These are phyloP conservation scores for Dynastes tityus DNA, from an alignment of 2,888 invertebrate genomes.

Conservation along the genomic window DNA sequence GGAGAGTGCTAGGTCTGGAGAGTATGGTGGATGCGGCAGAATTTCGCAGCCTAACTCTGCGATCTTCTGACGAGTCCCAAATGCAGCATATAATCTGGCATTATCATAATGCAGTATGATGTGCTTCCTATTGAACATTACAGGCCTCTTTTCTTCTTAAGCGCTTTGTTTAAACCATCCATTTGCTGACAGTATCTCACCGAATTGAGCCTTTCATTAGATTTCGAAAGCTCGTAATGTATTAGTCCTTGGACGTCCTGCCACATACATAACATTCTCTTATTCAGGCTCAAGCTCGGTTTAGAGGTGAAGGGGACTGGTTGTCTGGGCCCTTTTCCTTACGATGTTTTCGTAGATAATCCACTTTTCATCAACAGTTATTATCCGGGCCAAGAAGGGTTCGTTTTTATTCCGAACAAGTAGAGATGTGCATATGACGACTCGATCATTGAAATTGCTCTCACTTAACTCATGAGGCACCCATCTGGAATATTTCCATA, in stretches of 20 bases:
- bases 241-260: conserved; percentile 22
- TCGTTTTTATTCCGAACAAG: conserved; percentile 31
- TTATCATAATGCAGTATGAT: background rate
- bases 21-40: background rate
- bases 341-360: too few species aligned
- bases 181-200: conserved; percentile 8
- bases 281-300: conserved; percentile 46
- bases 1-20: too few species aligned
- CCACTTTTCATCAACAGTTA: conserved; percentile 50
- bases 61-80: conserved; percentile 41
- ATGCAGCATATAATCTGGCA: background rate
- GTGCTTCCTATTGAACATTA: background rate
- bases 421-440: conserved; percentile 2
- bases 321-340: too few species aligned
- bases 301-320: too few species aligned
- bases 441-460: background rate
- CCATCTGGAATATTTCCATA: too few species aligned
- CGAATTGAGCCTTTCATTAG: conserved; percentile 50
- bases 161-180: conserved; percentile 49
- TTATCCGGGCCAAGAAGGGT: conserved; percentile 45
- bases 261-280: conserved; percentile 54
- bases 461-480: too few species aligned
- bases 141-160: conserved; percentile 45
- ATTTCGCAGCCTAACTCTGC: conserved; percentile 46
- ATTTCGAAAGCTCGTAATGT: conserved; percentile 53